A percentile compares a stretch with the other conserved stretches of the same genome.
phyloP scores from a whole-genome alignment of 35 echinoderm and acorn worm species.

The Acanthaster planci region DNA sequence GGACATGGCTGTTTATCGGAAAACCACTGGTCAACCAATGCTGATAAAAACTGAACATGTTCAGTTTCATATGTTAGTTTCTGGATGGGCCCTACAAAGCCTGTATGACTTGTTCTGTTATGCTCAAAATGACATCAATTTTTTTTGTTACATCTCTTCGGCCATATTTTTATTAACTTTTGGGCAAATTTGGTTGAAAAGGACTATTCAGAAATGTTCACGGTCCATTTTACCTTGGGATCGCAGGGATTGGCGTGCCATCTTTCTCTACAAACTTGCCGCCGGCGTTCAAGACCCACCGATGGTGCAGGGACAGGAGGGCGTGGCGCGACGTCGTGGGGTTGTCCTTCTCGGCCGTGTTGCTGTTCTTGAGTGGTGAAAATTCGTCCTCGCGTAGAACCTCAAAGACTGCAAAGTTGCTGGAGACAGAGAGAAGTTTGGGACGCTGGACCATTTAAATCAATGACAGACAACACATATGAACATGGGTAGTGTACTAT shows the following conservation, averaged over 20 bases:
- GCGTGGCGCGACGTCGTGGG: conserved; percentile 89
- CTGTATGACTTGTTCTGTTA: too few species aligned
- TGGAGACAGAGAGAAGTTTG: conserved; percentile 5
- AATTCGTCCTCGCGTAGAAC: conserved; percentile 95
- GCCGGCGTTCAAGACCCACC: conserved; percentile 90
- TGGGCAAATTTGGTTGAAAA: too few species aligned
- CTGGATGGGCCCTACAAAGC: too few species aligned
- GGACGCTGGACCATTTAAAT: too few species aligned
- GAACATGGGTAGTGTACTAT: too few species aligned
- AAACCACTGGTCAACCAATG: too few species aligned
- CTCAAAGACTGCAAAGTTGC: conserved; percentile 96
- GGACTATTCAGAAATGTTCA: neutral
- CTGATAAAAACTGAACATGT: too few species aligned
- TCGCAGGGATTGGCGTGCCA: conserved; percentile 88
- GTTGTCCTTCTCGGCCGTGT: conserved; percentile 94
- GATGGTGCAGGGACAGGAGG: conserved; percentile 89
- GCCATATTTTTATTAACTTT: neutral
- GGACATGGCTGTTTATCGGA: too few species aligned
- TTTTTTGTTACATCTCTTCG: neutral
- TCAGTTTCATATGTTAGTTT: too few species aligned
- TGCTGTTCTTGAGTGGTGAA: conserved; percentile 96
- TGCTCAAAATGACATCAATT: too few species aligned
- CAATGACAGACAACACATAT: too few species aligned
- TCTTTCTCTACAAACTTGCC: conserved; percentile 84
- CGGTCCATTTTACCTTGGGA: conserved; percentile 71